Base-by-base conservation (phyloP, 2,797 vertebrate species). In the Perodicticus potto region DNA sequence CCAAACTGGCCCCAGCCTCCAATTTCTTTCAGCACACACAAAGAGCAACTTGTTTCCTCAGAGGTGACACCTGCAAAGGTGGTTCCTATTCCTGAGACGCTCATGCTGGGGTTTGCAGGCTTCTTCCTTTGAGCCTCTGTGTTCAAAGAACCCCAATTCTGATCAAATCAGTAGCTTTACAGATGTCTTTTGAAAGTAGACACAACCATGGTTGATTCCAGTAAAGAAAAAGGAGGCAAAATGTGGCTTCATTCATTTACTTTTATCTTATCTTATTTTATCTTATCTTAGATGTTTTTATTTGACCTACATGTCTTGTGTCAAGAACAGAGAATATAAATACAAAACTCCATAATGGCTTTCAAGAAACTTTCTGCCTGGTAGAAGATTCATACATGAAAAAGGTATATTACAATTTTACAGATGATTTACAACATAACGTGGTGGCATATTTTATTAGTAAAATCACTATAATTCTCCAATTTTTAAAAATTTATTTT, bases 1-100 rank as follows among this genome's bases (percentile, higher is more conserved):
- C 2, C 0, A 0, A 8, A 12, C 25, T 34, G 37, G 2, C 2
- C 40, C 23, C 1, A 70, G 13, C 1, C 2, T 34, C 40, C 3
- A 10, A 4, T 86, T 4, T 69, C 27, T 84, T 57, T 34, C 59
- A 63, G 27, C 27, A 20, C 14, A 70, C 20, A 73, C 12, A 16
- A 45, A 17, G 11, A 43, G 5, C 11, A 73, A 27, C 11, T 11
- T 2, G 20, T 81, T 37, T 61, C 3, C 6, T 84, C 49, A 61
- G 23, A 83, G 7, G 17, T 1, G 8, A 74, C 23, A 61, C 11
- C 1, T 13, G 32, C 25, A 13, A 55, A 82, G 2, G 3, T 3
- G 23, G 11, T 5, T 69, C 7, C 34, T 61, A 0, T 78, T 84
- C 40, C 5, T 29, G 1, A 3, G 32, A 80, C 6, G 4, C 23